Conservation (phyloP, 2,888 invertebrate species). For the Lordiphosa fenestrarum region DNA sequence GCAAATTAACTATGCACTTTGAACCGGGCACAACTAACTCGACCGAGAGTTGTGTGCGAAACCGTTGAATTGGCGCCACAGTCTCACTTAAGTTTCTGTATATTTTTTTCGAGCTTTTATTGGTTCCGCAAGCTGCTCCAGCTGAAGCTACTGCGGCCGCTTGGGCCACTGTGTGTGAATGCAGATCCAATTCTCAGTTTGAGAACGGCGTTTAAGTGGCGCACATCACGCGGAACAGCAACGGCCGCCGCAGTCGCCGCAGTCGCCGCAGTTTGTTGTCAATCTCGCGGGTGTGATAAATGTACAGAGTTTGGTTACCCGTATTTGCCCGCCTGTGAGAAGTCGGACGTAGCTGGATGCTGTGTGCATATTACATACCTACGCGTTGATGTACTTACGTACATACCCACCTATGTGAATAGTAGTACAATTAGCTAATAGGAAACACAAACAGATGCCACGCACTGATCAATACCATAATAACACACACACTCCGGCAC, state of each 20-base stretch:
- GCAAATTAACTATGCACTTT: conserved; percentile 60
- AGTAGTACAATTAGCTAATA: conserved; percentile 27
- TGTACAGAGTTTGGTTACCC: too few relatives aligned
- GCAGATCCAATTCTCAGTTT: conserved; percentile 56
- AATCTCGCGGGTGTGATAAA: conserved; percentile 7
- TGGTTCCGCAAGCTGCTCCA: conserved; percentile 31
- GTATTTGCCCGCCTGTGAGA: too few relatives aligned
- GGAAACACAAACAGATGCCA: conserved; percentile 58
- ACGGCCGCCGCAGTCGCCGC: background rate
- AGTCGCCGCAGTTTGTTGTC: conserved; percentile 1
- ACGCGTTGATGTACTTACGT: too few relatives aligned
- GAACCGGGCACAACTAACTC: conserved; percentile 40
- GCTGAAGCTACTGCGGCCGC: conserved; percentile 17
- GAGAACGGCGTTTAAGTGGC: conserved; percentile 58
- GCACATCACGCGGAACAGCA: conserved; percentile 41
- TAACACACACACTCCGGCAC: conserved; percentile 7
- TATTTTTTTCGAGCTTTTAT: conserved; percentile 37
- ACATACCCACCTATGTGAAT: too few relatives aligned
- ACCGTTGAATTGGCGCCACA: conserved; percentile 25
- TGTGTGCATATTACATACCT: too few relatives aligned
- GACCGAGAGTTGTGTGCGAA: conserved; percentile 6
- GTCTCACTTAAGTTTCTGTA: conserved; percentile 22
- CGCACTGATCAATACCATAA: conserved; percentile 33
- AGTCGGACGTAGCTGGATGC: too few relatives aligned
- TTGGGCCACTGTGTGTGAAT: conserved; percentile 29